Conservation (phyloP, 23 tunicate species). For the Ascidia mentula region DNA sequence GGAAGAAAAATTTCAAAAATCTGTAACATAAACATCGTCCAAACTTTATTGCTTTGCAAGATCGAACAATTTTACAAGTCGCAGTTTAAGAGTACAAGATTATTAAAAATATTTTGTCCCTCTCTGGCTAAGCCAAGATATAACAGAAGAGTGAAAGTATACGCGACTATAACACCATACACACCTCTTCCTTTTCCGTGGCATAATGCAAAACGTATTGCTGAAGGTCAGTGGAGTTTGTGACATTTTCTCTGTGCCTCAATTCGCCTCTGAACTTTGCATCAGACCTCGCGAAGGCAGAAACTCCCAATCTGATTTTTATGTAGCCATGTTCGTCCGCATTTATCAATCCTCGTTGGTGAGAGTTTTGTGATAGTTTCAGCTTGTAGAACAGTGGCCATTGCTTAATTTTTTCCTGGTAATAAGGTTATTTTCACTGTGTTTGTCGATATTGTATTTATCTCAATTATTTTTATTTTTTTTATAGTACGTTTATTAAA, state of each 20-base stretch:
- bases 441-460: too few relatives aligned
- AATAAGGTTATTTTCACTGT: background rate
- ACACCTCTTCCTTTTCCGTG: slow-evolving; percentile 42
- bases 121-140: too few relatives aligned
- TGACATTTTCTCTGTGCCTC: background rate
- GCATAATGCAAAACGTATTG: slow-evolving; percentile 32
- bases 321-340: slow-evolving; percentile 50
- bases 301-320: slow-evolving; percentile 29
- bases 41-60: too few relatives aligned
- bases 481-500: too few relatives aligned
- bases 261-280: slow-evolving; percentile 63
- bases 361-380: slow-evolving; percentile 41
- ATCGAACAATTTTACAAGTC: too few relatives aligned
- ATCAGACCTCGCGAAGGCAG: slow-evolving; percentile 48
- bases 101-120: too few relatives aligned
- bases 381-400: slow-evolving; percentile 86
- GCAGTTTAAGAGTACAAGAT: too few relatives aligned
- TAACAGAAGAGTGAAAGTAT: too few relatives aligned
- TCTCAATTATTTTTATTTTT: too few relatives aligned
- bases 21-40: slow-evolving; percentile 20
- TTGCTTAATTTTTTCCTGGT: slow-evolving; percentile 37
- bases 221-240: background rate
- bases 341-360: slow-evolving; percentile 34
- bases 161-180: background rate
- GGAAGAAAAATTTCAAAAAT: slow-evolving; percentile 44